Evolutionary conservation across 2,888 invertebrate species (phyloP), one percentile per base, ranked within the genome.

Genomic region (Eupithecia tripunctaria): DNA sequence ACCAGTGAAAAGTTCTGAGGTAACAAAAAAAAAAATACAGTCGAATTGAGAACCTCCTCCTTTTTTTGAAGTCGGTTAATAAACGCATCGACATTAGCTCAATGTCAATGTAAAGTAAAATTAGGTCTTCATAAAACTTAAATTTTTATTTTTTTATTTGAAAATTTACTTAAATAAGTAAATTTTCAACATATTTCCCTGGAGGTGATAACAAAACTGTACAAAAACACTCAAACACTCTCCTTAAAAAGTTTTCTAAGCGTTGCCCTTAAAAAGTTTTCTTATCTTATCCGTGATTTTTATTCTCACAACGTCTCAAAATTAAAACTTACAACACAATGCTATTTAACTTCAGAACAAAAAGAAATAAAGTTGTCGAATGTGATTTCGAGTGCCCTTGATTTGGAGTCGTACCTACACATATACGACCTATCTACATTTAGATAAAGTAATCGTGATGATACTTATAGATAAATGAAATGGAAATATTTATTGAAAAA

Each of bases 221-320:
- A 29, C n/a, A 62, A 14, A 62, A 32, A 32, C 32, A 18, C 32
- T 32, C n/a, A 62, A 62, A 36, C 12, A 36, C n/a, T 62, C 32
- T 32, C 32, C 32, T 62, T 10, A 62, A 56, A 62, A 62, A 62
- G 36, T 62, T 32, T n/a, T 62, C n/a, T 10, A 62, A 62, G 62
- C 32, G 21, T 62, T 62, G 29, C 29, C 32, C 36, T 62, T 62
- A 29, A 62, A 62, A 60, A 62, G 32, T 62, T 62, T 36, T 12
- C 62, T 18, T 62, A 62, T 62, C 32, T 62, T 32, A 62, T 62
- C 32, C 62, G 62, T 62, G 62, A 62, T 62, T 56, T 56, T 56
- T 25, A 51, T 14, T 21, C 36, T 62, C n/a, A n/a, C n/a, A n/a
- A 36, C 36, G 27, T 15, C 29, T 29, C 18, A 62, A 65, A 65